Percentiles rank a stretch among this genome's conserved stretches.
Evolutionary conservation across 2,888 invertebrate species (phyloP).

Genomic region (Panopea generosa): DNA sequence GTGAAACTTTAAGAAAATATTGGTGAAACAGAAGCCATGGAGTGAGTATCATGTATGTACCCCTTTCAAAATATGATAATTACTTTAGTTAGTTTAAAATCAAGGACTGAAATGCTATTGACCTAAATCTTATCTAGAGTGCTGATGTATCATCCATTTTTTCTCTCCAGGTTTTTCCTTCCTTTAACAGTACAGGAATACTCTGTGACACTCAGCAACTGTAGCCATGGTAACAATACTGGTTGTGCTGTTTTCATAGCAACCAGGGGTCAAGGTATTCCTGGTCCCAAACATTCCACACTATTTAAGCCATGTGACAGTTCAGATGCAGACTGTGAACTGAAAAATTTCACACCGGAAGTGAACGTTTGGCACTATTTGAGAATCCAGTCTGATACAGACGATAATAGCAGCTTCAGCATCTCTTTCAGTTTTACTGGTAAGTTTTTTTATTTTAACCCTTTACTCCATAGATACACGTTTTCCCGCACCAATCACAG

Average conservation of each 20-base stretch:
- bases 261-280: slow-evolving; percentile 46
- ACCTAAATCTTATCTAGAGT: no score
- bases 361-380: slow-evolving; percentile 48
- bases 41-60: no score
- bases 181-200: slow-evolving; percentile 23
- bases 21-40: no score
- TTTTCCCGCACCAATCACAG: no score
- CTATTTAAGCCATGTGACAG: slow-evolving; percentile 27
- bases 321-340: slow-evolving; percentile 32
- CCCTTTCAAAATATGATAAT: no score
- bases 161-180: slow-evolving; percentile 58
- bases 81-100: no score
- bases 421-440: background rate
- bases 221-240: slow-evolving; percentile 31
- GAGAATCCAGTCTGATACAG: slow-evolving; percentile 26
- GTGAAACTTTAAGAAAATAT: no score
- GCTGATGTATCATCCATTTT: no score
- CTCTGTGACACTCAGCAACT: slow-evolving; percentile 32
- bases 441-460: no score
- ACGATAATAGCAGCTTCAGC: background rate
- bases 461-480: no score
- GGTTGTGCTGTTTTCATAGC: slow-evolving; percentile 39
- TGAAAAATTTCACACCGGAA: slow-evolving; percentile 30
- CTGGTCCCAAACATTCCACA: slow-evolving; percentile 32
- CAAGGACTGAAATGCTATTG: no score